Percentiles rank a stretch among this genome's conserved stretches.
These are phyloP conservation scores for Leptobrachium leishanense DNA, from an alignment of 2,113 vertebrate species.

Conservation along the genomic window DNA sequence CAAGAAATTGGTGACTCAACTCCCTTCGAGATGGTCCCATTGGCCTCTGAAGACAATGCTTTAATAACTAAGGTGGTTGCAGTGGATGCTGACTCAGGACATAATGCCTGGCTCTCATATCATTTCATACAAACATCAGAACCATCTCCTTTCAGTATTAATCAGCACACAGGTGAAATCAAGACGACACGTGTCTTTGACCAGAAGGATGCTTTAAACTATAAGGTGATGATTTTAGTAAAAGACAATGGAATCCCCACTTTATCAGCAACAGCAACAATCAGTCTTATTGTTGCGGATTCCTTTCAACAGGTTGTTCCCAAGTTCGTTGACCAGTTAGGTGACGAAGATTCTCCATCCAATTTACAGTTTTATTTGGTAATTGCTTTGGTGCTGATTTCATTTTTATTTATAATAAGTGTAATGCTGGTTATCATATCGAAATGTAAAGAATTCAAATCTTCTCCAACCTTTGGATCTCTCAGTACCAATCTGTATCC, in stretches of 20 bases:
- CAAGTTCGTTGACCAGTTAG: neutral
- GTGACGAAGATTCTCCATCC: neutral
- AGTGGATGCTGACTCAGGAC: conserved; percentile 62
- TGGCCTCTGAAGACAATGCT: conserved; percentile 58
- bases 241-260: conserved; percentile 50
- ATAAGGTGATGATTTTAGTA: conserved; percentile 50
- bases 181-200: conserved; percentile 36
- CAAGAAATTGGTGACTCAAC: conserved; percentile 37
- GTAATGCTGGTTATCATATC: conserved; percentile 48
- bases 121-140: conserved; percentile 56
- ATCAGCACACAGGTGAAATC: conserved; percentile 50
- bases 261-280: conserved; percentile 37
- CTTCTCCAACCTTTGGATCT: conserved; percentile 41
- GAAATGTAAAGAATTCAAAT: conserved; percentile 35
- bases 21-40: conserved; percentile 58
- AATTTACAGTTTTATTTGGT: conserved; percentile 50
- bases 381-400: conserved; percentile 49
- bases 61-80: conserved; percentile 64
- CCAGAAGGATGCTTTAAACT: conserved; percentile 44
- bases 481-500: conserved; percentile 49
- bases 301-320: conserved; percentile 19
- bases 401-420: conserved; percentile 54
- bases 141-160: conserved; percentile 47
- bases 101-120: conserved; percentile 65
- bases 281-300: conserved; percentile 44